Percentiles rank a stretch among this genome's conserved stretches.
Conservation (phyloP, 2,797 vertebrate genomes). For the Oophaga sylvatica region DNA sequence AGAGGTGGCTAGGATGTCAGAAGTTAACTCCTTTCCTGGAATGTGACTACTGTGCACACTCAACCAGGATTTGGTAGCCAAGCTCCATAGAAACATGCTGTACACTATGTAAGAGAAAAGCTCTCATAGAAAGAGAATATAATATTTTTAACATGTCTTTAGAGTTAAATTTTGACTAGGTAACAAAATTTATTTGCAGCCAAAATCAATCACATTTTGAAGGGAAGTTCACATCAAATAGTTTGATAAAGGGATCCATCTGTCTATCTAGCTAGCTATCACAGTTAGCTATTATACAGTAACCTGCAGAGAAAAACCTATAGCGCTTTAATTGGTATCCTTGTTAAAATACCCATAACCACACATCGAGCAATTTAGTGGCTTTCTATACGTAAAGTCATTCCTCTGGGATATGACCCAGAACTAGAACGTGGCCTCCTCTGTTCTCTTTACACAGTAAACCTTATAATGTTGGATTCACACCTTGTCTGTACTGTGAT, state of each 20-base stretch:
- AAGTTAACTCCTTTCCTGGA: too few relatives aligned
- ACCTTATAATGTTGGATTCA: not conserved
- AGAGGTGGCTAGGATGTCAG: too few relatives aligned
- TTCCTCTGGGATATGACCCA: not conserved
- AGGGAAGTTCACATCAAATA: not conserved
- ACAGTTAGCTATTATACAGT: not conserved
- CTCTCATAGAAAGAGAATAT: too few relatives aligned
- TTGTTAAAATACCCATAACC: constrained; percentile 5
- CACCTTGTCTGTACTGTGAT: too few relatives aligned
- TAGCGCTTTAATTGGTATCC: constrained; percentile 11
- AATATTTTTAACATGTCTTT: not conserved
- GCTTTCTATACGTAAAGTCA: not conserved
- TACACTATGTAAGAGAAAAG: too few relatives aligned
- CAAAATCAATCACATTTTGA: not conserved
- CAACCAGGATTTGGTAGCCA: too few relatives aligned
- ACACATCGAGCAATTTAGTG: not conserved
- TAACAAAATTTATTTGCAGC: not conserved
- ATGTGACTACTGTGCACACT: too few relatives aligned
- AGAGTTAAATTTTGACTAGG: not conserved
- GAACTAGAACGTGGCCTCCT: not conserved
- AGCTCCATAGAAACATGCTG: too few relatives aligned
- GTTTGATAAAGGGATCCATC: not conserved
- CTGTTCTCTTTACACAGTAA: not conserved
- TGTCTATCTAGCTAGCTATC: not conserved
- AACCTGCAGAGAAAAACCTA: not conserved